A percentile compares a stretch with the other conserved stretches of the same genome.
These are phyloP conservation scores for Drosophila miranda DNA, from an alignment of 1,140 invertebrate genomes.

Conservation along the genomic window DNA sequence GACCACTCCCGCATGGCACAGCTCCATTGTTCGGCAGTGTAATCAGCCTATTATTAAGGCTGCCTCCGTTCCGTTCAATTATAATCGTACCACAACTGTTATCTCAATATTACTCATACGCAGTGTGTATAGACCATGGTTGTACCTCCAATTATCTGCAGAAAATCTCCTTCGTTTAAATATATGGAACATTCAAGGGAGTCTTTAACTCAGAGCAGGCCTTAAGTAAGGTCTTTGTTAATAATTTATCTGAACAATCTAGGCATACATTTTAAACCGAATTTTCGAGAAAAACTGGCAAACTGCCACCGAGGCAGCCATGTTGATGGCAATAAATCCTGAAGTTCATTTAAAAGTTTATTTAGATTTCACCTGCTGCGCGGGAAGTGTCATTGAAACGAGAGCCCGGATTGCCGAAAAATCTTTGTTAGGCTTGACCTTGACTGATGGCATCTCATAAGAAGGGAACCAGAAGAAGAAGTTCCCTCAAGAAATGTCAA, in stretches of 20 bases:
- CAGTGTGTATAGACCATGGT: slow-evolving; percentile 11
- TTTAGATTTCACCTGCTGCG: slow-evolving; percentile 69
- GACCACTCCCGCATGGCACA: no score
- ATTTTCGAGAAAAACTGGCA: slow-evolving; percentile 25
- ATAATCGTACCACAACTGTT: slow-evolving; percentile 42
- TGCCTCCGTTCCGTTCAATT: slow-evolving; percentile 39
- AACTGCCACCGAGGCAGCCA: background rate
- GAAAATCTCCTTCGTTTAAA: slow-evolving; percentile 5
- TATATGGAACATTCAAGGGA: background rate
- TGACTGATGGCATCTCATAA: slow-evolving; percentile 39
- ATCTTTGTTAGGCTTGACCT: slow-evolving; percentile 43
- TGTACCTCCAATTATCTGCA: slow-evolving; percentile 27
- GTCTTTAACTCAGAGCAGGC: background rate
- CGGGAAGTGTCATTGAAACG: slow-evolving; percentile 57
- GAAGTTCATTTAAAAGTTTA: slow-evolving; percentile 69
- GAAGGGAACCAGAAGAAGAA: background rate
- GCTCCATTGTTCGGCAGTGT: no score
- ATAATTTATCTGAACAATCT: slow-evolving; percentile 20
- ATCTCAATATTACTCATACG: slow-evolving; percentile 56
- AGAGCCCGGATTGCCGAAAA: slow-evolving; percentile 38
- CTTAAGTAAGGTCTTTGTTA: background rate
- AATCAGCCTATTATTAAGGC: no score
- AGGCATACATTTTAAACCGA: slow-evolving; percentile 10
- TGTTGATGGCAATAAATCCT: slow-evolving; percentile 59
- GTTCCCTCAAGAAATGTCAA: background rate